Base-by-base conservation (phyloP, 2,888 invertebrate species). In the Apotomis betuletana region DNA sequence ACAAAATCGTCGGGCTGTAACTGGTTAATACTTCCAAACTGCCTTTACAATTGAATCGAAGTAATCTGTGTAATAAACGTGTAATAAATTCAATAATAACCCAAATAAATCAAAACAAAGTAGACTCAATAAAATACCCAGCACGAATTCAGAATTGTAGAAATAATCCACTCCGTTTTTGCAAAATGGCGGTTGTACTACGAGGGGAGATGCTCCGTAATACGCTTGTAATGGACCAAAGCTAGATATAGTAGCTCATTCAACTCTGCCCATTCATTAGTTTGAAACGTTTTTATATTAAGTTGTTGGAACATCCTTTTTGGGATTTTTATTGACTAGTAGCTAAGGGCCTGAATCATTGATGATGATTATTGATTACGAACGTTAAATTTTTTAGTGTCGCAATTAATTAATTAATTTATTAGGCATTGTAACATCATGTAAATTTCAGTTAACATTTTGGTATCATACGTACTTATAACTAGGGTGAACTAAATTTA, bases 201-300 rank as follows among this genome's bases (percentile, higher is more conserved):
- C 27, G 61, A 46, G 54, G 68, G 54, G 44, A 41, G 44, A 27
- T 10, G 49, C 15, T 46, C 60, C 54, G 68, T 69, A 61, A 69
- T 69, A 55, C 44, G 54, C 68, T 61, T 69, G 61, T 61, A 69
- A 69, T 61, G 44, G 44, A 55, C 61, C 61, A 10, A 46, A 61
- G 54, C 46, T 46, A 61, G 54, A 61, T 61, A 69, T 67, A 68
- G 60, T 68, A 44, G n/a, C n/a, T 46, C 60, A 61, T 60, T 61
- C 54, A 61, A 61, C 59, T 60, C 13, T 9, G 15, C 15, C 52
- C 41, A 59, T 67, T 67, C 13, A 67, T 60, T 60, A n/a, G 9
- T 41, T 12, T 38, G 49, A 49, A 49, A 59, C n/a, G 59, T 59
- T 59, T 13, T 59, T 59, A 36, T 38, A 59, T 59, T 41, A 13